Evolutionary conservation across 2,113 vertebrate genomes (phyloP), one percentile per base, ranked within the genome.

Genomic region (Pholis gunnellus): DNA sequence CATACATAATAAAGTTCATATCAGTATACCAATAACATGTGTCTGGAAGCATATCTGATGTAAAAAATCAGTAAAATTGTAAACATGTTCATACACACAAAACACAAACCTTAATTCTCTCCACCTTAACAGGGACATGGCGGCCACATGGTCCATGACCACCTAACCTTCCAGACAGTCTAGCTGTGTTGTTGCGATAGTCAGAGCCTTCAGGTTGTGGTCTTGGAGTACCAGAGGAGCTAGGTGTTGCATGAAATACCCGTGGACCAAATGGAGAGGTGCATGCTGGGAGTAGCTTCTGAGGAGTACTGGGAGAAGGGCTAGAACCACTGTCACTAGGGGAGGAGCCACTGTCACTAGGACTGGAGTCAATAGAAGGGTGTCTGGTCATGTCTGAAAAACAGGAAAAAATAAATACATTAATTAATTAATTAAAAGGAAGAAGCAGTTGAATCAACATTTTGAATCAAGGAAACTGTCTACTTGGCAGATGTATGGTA

Each of bases 131-230:
- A 60, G 85, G 93, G 9, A 87, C 57, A n/a, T 82, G 82, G 77
- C 89, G 94, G 31, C 92, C 91, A 75, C 87, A 95, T 25, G 86
- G 83, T 78, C 89, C 94, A 89, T 92, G 93, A 67, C 94, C 94
- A 10, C 87, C 94, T 46, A 93, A 86, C 76, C 60, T 94, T 63
- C 91, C 95, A 2, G 91, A 93, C 71, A 92, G 81, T 68, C 94
- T 91, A 75, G 86, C 76, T 0, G 2, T 88, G 92, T 87, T 1
- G 42, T 86, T 91, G 44, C 93, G 94, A 81, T 87, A 79, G 27
- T 95, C 94, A 0, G 94, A 92, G 20, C 97, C 97, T 89, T 99
- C 97, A 0, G 97, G 97, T 22, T 96, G 97, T 27, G 97, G 97
- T 73, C 97, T 94, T 82, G 94, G 87, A 4, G 84, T 78, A 31